A percentile compares a stretch with the other conserved stretches of the same genome.
Evolutionary conservation across 2,113 vertebrate species (phyloP).

Genomic region (Xiphias gladius): DNA sequence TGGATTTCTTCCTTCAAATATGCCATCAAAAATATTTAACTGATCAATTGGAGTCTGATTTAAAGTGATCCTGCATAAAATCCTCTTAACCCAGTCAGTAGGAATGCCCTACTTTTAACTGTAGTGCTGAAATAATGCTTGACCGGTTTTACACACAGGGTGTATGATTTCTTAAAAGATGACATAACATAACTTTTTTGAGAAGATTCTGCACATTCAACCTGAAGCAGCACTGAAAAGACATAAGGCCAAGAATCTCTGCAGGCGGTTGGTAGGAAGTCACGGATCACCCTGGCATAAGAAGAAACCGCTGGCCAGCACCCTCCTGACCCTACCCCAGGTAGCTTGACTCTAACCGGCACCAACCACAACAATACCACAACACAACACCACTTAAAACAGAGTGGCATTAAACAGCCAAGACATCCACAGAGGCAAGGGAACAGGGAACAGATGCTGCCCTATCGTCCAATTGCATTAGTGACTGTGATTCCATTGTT

Average conservation of each 20-base stretch:
- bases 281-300: background rate
- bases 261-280: slow-evolving; percentile 17
- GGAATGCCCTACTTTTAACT: background rate
- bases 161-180: slow-evolving; percentile 22
- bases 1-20: background rate
- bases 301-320: slow-evolving; percentile 1
- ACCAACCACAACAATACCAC: slow-evolving; percentile 8
- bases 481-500: slow-evolving; percentile 11
- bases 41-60: background rate
- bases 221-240: slow-evolving; percentile 13
- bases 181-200: slow-evolving; percentile 3
- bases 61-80: background rate
- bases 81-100: background rate
- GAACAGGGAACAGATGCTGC: slow-evolving; percentile 49
- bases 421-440: slow-evolving; percentile 7
- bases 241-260: slow-evolving; percentile 36
- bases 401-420: slow-evolving; percentile 24
- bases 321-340: slow-evolving; percentile 35
- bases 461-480: slow-evolving; percentile 48
- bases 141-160: background rate
- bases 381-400: background rate
- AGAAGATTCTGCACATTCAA: slow-evolving; percentile 5
- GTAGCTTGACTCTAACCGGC: slow-evolving; percentile 29
- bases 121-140: background rate
- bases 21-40: background rate